Evolutionary conservation across 2,888 invertebrate species (phyloP), one percentile per base, ranked within the genome.

Genomic region (Mycogona germanica): DNA sequence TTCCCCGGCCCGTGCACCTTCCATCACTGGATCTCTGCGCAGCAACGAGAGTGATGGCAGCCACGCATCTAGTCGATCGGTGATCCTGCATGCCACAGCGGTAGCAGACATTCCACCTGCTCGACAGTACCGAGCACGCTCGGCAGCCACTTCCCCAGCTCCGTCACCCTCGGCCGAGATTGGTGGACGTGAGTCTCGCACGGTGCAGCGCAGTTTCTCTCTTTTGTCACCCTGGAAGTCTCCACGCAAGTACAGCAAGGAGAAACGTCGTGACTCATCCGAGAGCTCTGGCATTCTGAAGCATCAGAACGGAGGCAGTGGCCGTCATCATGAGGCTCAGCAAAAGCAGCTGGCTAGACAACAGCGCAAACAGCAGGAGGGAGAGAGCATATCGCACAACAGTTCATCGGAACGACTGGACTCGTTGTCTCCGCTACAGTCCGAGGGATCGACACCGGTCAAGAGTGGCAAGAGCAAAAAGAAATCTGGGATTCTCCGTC

Each of bases 11-110:
- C 44, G 55, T 41, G 48, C 56, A 17, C 56, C 56, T 17, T 57
- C 52, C 12, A 46, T 46, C 28, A 51, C 35, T 35, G 56, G 55
- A 40, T 58, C 56, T 14, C n/a, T 58, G 47, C 56, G 57, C 51
- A 59, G 58, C 46, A 58, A 57, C 2, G 58, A 47, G 45, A 60
- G 60, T 48, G 58, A 60, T 19, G 57, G 50, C 40, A 38, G 58
- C 42, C 14, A 37, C 12, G 23, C 46, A 7, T 85, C 85, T 53
- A 86, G 86, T 67, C 77, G 84, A 64, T 86, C 86, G 65, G 87
- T 87, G 21, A 87, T 85, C 66, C 73, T 87, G 50, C 87, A 87
- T 65, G 87, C 87, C 50, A 85, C 87, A 46, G 86, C 87, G 78
- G 85, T 87, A 64, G 87, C 87, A 55, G 87, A 85, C 68, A 87